Evolutionary conservation across 2,797 vertebrate genomes (phyloP), one percentile per base, ranked within the genome.

Genomic region (Fistularia tabacaria): DNA sequence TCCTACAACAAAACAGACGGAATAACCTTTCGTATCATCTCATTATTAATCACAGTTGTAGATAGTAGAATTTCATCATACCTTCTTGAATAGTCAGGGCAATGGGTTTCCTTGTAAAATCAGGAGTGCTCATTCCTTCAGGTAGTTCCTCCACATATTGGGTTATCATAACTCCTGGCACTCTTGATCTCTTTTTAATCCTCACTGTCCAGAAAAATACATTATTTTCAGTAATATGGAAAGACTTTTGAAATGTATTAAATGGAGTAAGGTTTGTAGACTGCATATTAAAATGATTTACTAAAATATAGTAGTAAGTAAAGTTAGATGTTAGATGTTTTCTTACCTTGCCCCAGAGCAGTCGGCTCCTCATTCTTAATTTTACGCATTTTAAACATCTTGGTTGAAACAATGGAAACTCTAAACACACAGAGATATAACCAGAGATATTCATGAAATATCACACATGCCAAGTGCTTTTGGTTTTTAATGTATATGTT

Each of bases 21-120:
- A 45, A 46, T 49, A 2, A 13, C 4, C 0, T n/a, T 4, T 5
- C 9, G 9, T 15, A 0, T 42, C 11, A 14, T 51, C 8, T 6
- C 13, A 12, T 13, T 6, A 13, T 44, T 11, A n/a, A 13, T 10
- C 9, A 7, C 8, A 44, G 6, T 14, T 13, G 10, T 36, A 36
- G 36, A 45, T n/a, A 7, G 36, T 7, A 25, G 7, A 7, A 10
- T 25, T 37, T 56, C 6, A 92, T 89, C 89, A 78, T 94, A 95
- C 94, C 95, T 86, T 97, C 94, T 63, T 92, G 92, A 74, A 96
- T 69, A 0, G 92, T 94, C 61, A 94, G 54, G 51, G 87, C 85
- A 11, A 96, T 74, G 7, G 94, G 94, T 83, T 94, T 96, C 55
- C 78, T 81, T 52, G 88, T 88, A 55, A 97, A 94, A 76, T 93